Conservation (phyloP, 2,888 invertebrate species). For the Platerodrilus igneus region DNA sequence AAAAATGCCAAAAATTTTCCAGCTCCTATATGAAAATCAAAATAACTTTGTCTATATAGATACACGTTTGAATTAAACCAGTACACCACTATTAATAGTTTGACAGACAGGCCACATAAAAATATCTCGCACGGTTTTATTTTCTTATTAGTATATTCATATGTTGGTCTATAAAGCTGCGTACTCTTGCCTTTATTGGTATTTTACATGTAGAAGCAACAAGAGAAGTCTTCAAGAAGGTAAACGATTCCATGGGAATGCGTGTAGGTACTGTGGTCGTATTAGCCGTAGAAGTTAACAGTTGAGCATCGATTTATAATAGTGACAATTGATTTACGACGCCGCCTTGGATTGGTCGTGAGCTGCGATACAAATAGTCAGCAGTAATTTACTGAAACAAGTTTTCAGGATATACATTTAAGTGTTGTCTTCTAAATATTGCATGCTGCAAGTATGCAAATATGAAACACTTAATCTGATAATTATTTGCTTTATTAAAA, state of each 20-base stretch:
- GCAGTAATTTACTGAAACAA: too few species aligned
- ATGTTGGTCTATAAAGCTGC: too few species aligned
- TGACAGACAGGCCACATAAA: conserved; percentile 33
- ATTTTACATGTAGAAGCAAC: conserved; percentile 10
- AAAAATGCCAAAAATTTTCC: too few species aligned
- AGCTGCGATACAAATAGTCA: conserved; percentile 39
- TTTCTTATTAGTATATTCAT: too few species aligned
- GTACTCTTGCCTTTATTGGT: too few species aligned
- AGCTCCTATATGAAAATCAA: too few species aligned
- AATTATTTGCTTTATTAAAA: too few species aligned
- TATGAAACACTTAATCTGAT: too few species aligned
- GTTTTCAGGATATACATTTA: too few species aligned
- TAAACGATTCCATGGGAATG: conserved; percentile 48
- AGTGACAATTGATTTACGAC: conserved; percentile 49
- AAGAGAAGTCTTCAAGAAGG: conserved; percentile 38
- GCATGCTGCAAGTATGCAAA: too few species aligned
- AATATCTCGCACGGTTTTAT: conserved; percentile 21
- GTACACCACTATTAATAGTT: conserved; percentile 35
- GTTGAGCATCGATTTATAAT: conserved; percentile 49
- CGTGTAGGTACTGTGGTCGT: conserved; percentile 47
- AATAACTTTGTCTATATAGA: conserved; percentile 13
- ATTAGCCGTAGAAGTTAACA: conserved; percentile 46
- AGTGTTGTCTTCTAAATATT: too few species aligned
- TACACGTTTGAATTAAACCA: conserved; percentile 27
- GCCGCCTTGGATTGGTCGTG: conserved; percentile 42